Base-by-base conservation (phyloP, 2,888 invertebrate species). In the Cistogaster globosa region DNA sequence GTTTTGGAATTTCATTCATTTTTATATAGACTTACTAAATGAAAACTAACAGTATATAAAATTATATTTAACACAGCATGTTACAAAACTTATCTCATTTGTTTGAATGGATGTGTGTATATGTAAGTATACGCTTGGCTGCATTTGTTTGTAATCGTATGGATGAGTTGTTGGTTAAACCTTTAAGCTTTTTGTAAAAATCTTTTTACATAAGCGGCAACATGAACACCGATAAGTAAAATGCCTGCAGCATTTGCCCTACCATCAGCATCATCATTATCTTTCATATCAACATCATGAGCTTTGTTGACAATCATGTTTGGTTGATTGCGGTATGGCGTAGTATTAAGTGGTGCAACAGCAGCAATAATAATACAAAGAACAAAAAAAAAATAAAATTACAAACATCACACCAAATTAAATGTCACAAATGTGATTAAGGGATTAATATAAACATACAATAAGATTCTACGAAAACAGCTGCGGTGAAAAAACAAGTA, bases 361-460 rank as follows among this genome's bases (percentile, higher is more conserved):
- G 38, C 38, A 63, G 62, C 20, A 69, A 51, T 20, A 60, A 20
- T 20, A 48, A 60, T 18, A 68, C 26, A 60, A 67, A 71, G 58
- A 14, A 51, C 8, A 58, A 51, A 48, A 67, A 63, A 26, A 69
- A 57, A 67, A 83, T 2, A 26, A 26, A 26, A 26, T 83, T 79
- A 79, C 85, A 86, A 86, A 86, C 74, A 87, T 85, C 84, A 81
- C 77, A 87, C 83, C 87, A 87, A 87, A 87, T 88, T 88, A 88
- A 88, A 88, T 88, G 88, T 88, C 85, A 87, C 86, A 88, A 88
- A 88, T 87, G 88, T 87, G 87, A 88, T 91, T 90, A 88, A 77
- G 85, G 90, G 91, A 91, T 90, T 91, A 91, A 89, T 88, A 88
- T 78, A 84, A 81, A 77, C 84, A 75, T 53, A 74, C 81, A 81